Conservation (phyloP, 2,797 vertebrate genomes). For the Acanthiza pusilla region DNA sequence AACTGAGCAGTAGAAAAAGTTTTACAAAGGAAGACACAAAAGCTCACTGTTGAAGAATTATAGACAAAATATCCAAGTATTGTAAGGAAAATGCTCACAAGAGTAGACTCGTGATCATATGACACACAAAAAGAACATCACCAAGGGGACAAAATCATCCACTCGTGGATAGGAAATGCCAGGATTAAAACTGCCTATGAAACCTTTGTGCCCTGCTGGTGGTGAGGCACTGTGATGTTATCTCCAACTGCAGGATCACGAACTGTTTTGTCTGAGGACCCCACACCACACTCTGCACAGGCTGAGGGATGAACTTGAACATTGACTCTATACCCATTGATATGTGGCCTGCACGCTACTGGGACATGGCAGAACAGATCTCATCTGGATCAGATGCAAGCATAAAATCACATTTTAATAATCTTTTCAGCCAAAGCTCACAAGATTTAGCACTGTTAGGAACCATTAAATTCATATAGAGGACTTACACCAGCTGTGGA, state of each 20-base stretch:
- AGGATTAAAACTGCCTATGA: background rate
- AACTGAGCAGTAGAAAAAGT: background rate
- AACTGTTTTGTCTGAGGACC: background rate
- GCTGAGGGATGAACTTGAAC: background rate
- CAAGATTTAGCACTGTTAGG: background rate
- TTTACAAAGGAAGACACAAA: conserved; percentile 25
- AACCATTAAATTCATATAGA: background rate
- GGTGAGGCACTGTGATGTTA: background rate
- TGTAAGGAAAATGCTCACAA: background rate
- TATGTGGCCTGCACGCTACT: background rate
- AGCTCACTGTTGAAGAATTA: background rate
- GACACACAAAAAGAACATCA: background rate
- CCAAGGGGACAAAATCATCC: background rate
- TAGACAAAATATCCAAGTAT: background rate
- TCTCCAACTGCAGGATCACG: background rate
- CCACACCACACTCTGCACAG: background rate
- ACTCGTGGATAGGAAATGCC: background rate
- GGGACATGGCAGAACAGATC: background rate
- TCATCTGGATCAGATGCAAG: background rate
- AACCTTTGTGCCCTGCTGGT: background rate
- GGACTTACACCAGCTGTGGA: conserved; percentile 10
- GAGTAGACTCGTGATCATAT: background rate
- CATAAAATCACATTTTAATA: background rate
- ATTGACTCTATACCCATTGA: background rate
- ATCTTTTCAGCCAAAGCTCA: background rate